A percentile compares a stretch with the other conserved stretches of the same genome.
phyloP scores from a whole-genome alignment of 2,888 invertebrate genomes.

The Abscondita cerata region DNA sequence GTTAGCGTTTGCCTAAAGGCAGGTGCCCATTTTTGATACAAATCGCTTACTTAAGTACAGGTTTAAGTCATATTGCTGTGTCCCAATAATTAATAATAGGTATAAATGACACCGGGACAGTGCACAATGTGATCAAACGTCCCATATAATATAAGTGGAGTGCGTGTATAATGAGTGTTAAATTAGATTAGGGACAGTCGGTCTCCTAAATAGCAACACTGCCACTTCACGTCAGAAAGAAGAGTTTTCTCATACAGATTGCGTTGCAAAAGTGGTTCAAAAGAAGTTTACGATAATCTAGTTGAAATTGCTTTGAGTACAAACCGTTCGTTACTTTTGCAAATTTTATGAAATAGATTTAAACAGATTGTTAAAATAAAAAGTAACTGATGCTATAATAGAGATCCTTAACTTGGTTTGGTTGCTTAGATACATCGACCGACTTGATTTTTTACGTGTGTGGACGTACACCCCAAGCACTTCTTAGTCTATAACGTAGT shows the following conservation, averaged over 20 bases:
- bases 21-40: conserved; percentile 24
- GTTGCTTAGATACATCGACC: conserved; percentile 51
- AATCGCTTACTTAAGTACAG: conserved; percentile 34
- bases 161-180: conserved; percentile 30
- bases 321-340: conserved; percentile 76
- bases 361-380: conserved; percentile 54
- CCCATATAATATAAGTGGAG: conserved; percentile 22
- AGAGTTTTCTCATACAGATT: background rate
- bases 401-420: conserved; percentile 43
- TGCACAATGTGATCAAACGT: conserved; percentile 33
- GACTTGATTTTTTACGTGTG: conserved; percentile 55
- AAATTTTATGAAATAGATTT: conserved; percentile 68
- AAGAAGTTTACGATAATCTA: conserved; percentile 20
- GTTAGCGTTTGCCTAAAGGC: background rate
- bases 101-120: conserved; percentile 42
- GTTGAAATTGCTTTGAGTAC: conserved; percentile 72
- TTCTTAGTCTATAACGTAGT: conserved; percentile 31
- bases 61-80: conserved; percentile 54
- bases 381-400: conserved; percentile 51
- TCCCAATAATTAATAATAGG: conserved; percentile 59
- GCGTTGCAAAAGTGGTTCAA: background rate
- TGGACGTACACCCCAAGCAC: conserved; percentile 47
- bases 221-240: conserved; percentile 47
- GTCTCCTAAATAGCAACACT: conserved; percentile 55
- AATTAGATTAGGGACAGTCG: conserved; percentile 52